These are phyloP conservation scores for Dilophus febrilis DNA, from an alignment of 2,888 invertebrate species.

Conservation along the genomic window DNA sequence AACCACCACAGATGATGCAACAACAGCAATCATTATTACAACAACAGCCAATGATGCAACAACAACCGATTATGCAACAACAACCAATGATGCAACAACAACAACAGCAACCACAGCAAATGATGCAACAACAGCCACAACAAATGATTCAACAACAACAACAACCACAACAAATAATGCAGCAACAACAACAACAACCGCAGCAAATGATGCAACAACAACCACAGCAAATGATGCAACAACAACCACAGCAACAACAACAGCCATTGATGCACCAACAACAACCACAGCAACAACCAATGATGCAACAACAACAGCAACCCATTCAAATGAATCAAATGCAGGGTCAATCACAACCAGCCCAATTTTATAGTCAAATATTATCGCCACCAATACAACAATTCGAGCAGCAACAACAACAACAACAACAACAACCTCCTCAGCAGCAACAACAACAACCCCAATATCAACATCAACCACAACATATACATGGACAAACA, in stretches of 20 bases:
- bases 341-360: conserved; percentile 15
- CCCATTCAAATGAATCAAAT: conserved; percentile 24
- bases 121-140: conserved; percentile 24
- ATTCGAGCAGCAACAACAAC: conserved; percentile 17
- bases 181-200: conserved; percentile 20
- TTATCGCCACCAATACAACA: conserved; percentile 10
- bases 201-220: conserved; percentile 18
- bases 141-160: conserved; percentile 18
- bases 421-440: conserved; percentile 18
- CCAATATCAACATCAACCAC: conserved; percentile 28
- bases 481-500: conserved; percentile 17
- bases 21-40: conserved; percentile 22
- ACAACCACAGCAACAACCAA: conserved; percentile 22
- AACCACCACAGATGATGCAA: conserved; percentile 23
- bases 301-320: conserved; percentile 18
- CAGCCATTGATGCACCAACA: conserved; percentile 18
- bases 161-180: conserved; percentile 21
- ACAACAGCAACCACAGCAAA: conserved; percentile 12
- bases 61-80: conserved; percentile 22
- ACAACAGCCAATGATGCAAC: conserved; percentile 22
- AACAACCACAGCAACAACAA: too few species aligned
- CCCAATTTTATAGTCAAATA: conserved; percentile 6
- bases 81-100: conserved; percentile 17
- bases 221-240: too few species aligned
- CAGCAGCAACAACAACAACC: conserved; percentile 32